Evolutionary conservation across 2,888 invertebrate genomes (phyloP).

Genomic region (Gisinianus flammeolus): DNA sequence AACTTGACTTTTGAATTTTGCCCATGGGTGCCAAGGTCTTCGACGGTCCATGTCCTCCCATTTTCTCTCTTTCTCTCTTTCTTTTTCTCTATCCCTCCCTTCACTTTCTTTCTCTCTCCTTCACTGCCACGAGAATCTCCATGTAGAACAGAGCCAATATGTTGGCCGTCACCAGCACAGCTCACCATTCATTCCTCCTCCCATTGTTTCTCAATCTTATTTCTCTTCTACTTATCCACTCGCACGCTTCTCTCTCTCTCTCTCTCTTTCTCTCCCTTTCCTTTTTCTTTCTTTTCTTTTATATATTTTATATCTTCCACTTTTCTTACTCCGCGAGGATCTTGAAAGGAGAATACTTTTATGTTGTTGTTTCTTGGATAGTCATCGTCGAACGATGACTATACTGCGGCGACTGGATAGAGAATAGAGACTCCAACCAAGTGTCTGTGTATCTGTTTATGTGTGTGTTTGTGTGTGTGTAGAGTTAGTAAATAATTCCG

Average conservation of each 20-base stretch:
- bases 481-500: constrained; percentile 9
- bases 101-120: neutral
- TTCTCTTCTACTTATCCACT: neutral
- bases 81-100: neutral
- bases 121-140: no score
- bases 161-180: neutral
- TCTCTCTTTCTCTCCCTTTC: neutral
- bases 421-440: no score
- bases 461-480: no score
- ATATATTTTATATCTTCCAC: neutral
- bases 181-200: neutral
- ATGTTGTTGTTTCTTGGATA: no score
- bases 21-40: constrained; percentile 5
- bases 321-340: neutral
- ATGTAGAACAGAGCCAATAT: neutral
- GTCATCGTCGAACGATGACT: no score
- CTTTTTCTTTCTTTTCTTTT: neutral
- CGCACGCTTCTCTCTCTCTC: neutral
- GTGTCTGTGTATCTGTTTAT: no score
- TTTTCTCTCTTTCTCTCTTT: neutral
- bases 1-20: neutral
- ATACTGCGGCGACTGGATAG: no score
- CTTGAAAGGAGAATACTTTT: neutral
- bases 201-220: neutral
- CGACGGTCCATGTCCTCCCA: neutral